Evolutionary conservation across 2,113 vertebrate species (phyloP), one percentile per base, ranked within the genome.

Genomic region (Probosciger aterrimus): DNA sequence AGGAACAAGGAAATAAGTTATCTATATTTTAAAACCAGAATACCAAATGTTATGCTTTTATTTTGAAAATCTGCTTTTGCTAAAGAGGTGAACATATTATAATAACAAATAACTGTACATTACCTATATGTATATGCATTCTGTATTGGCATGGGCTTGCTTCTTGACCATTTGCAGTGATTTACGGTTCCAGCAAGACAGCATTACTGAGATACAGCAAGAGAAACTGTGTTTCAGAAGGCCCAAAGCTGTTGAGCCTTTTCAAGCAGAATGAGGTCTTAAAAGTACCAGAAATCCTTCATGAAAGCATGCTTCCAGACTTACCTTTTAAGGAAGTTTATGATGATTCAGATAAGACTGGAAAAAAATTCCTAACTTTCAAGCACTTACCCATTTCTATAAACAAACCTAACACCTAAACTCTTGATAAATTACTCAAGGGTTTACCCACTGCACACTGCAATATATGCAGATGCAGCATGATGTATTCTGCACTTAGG

Each of bases 301-400:
- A 47, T 11, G 44, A 82, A 86, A 63, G 2, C 9, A 5, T 39
- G 52, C 5, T 89, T 49, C 52, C 24, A 71, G 79, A 79, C 24
- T 53, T 89, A 73, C 52, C 41, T 94, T 95, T 94, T 91, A 95
- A 69, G 90, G 87, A 82, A 85, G 79, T 88, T 92, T 33, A 15
- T 23, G 71, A 35, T 74, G 57, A 53, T 77, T 80, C 75, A 82
- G 95, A 70, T 90, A 92, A 90, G 90, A 50, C 64, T 83, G 75
- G 84, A 86, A 94, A 93, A 76, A 92, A 88, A 74, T 74, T 35
- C 46, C 71, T 41, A 35, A 39, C 50, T 83, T 93, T 44, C 46
- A 74, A 60, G 49, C 68, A 49, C 59, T 85, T 57, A 25, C 47
- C 65, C 59, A 22, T 77, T 90, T 80, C 79, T 86, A 33, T 88